Base-by-base conservation (phyloP, 2,113 vertebrate species). In the Otolemur garnettii region DNA sequence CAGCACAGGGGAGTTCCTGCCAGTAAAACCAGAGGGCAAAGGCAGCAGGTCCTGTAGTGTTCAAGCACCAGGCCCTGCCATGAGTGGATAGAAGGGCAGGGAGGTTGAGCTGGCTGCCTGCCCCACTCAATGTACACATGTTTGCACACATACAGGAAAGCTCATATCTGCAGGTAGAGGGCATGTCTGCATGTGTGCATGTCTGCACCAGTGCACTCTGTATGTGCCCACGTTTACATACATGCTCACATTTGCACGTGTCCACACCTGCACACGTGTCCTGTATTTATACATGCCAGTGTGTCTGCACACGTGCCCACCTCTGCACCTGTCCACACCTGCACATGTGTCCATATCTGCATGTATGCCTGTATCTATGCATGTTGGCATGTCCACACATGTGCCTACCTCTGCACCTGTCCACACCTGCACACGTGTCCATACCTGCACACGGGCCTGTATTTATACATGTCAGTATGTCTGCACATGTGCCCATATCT, bases 81-180 rank as follows among this genome's bases (percentile, higher is more conserved):
- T 1, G 30, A 0, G 1, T 0, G n/a, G 1, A 30, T 2, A 0
- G 7, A 28, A 28, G 2, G 53, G 28, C 8, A 1, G 2, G 38
- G 24, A 35, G 14, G 4, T 0, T 26, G 22, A 53, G 69, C 26
- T 0, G 0, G 24, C 22, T 11, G 42, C 38, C n/a, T 2, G 22
- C 7, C 42, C 26, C 13, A 18, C 30, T 9, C n/a, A 28, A 2
- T 0, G 10, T 22, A n/a, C 62, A 57, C 57, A 13, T 0, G 0
- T 9, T 4, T 4, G 22, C 30, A 53, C 7, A 11, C 17, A 78
- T 18, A 30, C 0, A 17, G 71, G 86, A 35, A 62, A 62, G 59
- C 45, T 45, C 64, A 3, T 14, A 7, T 1, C 13, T 9, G 26
- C 38, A 75, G 3, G 2, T 17, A 50, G 10, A 60, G 30, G 35